These are phyloP conservation scores for Pterocles orientalis DNA, from an alignment of 2,113 vertebrate genomes.

Conservation along the genomic window DNA sequence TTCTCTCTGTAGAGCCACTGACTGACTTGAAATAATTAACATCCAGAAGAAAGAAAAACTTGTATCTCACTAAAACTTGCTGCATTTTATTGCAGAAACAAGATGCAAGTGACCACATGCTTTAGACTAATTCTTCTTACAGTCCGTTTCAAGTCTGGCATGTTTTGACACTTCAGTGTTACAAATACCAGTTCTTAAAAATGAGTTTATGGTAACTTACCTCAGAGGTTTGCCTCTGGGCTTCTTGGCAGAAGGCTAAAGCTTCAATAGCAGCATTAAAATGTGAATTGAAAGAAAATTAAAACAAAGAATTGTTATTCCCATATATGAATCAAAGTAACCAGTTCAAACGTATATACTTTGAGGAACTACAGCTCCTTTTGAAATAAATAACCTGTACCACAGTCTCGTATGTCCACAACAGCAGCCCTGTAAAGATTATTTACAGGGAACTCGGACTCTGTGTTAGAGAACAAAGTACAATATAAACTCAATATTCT, in stretches of 20 bases:
- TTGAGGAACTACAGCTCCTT: background rate
- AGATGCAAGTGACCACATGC: background rate
- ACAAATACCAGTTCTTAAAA: background rate
- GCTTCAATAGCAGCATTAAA: background rate
- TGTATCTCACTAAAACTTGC: background rate
- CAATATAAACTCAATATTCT: background rate
- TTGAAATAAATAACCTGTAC: background rate
- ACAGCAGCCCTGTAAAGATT: background rate
- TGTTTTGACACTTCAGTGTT: background rate
- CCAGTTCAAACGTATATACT: background rate
- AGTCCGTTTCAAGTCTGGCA: background rate
- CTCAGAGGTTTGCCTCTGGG: background rate
- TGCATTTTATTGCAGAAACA: background rate
- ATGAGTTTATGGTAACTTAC: background rate
- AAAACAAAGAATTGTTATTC: background rate
- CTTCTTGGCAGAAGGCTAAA: background rate
- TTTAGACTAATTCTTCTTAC: background rate
- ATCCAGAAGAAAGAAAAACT: background rate
- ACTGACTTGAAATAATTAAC: background rate
- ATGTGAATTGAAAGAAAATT: background rate
- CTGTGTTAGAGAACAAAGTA: background rate
- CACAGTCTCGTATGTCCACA: background rate
- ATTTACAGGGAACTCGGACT: background rate
- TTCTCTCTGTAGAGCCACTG: background rate
- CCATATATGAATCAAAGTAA: background rate